These are phyloP conservation scores for Empis livida DNA, from an alignment of 2,888 invertebrate genomes.

Conservation along the genomic window DNA sequence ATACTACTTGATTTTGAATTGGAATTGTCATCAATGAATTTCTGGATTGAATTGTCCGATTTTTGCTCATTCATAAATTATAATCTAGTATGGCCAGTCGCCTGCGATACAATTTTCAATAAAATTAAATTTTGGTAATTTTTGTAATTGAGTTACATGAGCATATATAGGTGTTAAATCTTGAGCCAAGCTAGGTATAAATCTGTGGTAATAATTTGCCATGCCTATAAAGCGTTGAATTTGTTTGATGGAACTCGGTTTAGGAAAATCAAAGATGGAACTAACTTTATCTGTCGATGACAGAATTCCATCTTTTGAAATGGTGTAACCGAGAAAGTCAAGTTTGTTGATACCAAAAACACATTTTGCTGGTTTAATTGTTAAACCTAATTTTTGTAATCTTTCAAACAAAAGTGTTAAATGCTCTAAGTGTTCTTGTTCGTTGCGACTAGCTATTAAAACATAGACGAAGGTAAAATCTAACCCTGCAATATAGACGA, in stretches of 20 bases:
- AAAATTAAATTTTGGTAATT: neutral
- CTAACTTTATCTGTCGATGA: neutral
- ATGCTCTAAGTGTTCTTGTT: conserved; percentile 13
- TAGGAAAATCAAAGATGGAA: neutral
- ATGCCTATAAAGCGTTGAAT: conserved; percentile 1
- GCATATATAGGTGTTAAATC: conserved; percentile 2
- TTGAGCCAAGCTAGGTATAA: conserved; percentile 3
- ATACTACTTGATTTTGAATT: neutral
- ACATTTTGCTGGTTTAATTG: conserved; percentile 13
- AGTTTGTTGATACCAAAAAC: neutral
- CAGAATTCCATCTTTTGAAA: neutral
- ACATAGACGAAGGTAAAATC: no score
- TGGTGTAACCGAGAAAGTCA: neutral
- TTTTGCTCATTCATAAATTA: neutral
- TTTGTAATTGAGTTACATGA: neutral
- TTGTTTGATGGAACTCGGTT: neutral
- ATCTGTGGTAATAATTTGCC: conserved; percentile 4
- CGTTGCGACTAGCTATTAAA: conserved; percentile 14
- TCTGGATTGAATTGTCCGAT: neutral
- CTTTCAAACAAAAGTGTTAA: conserved; percentile 12
- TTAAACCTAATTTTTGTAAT: conserved; percentile 13
- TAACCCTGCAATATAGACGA: no score
- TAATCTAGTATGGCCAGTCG: neutral
- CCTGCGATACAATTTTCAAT: conserved; percentile 1
- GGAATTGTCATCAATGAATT: neutral